These are phyloP conservation scores for Enteromius fasciolatus DNA, from an alignment of 2,797 vertebrate genomes.

Conservation along the genomic window DNA sequence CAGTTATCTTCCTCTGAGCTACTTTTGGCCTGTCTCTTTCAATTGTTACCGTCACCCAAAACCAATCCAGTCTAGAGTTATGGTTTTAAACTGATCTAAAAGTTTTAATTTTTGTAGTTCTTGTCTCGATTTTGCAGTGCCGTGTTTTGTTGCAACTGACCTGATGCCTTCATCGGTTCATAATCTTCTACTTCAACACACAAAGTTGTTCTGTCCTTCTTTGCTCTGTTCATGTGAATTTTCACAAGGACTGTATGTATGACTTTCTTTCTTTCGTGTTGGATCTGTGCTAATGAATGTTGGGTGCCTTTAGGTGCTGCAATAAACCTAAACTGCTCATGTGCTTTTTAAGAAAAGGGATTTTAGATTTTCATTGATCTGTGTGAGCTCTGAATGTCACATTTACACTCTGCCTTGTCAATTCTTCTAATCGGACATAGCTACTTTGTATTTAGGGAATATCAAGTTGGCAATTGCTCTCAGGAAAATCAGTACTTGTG, in stretches of 20 bases:
- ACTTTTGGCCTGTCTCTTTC: not conserved
- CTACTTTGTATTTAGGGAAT: not conserved
- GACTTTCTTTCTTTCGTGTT: not conserved
- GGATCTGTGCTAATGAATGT: not conserved
- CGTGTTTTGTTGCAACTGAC: not conserved
- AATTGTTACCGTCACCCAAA: not conserved
- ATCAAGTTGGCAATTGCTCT: not conserved
- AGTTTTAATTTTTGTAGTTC: not conserved
- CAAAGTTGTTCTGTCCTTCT: no score
- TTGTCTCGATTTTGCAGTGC: not conserved
- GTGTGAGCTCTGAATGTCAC: slow-evolving; percentile 2
- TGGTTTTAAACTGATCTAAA: not conserved
- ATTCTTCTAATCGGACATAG: not conserved
- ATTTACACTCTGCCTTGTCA: not conserved
- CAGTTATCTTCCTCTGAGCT: not conserved
- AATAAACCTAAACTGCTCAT: not conserved
- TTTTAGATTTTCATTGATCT: slow-evolving; percentile 5
- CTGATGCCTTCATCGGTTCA: not conserved
- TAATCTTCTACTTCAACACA: not conserved
- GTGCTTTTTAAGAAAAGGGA: slow-evolving; percentile 14
- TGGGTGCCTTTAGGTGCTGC: not conserved
- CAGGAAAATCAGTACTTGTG: slow-evolving; percentile 5
- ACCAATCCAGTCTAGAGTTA: not conserved
- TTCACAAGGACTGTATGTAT: not conserved
- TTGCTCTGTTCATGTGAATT: not conserved